Evolutionary conservation across 2,113 vertebrate genomes (phyloP).

Genomic region (Otis tarda): DNA sequence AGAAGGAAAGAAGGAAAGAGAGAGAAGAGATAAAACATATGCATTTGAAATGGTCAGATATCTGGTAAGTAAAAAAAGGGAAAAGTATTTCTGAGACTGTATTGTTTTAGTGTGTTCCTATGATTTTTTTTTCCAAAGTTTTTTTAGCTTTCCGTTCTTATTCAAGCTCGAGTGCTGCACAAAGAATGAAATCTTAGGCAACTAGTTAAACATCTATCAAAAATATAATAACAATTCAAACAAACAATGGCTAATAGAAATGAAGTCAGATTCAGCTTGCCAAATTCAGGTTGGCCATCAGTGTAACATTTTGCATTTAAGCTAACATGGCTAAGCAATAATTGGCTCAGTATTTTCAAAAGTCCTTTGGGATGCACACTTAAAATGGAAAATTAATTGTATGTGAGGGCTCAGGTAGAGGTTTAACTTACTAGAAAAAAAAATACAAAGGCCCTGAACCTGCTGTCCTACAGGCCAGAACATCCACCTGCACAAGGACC

Average conservation of each 20-base stretch:
- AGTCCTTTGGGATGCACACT: neutral
- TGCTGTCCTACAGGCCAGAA: neutral
- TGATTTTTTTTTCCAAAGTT: neutral
- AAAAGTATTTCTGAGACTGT: neutral
- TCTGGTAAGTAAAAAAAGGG: neutral
- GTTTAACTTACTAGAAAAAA: neutral
- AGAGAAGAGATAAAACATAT: neutral
- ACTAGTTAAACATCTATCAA: neutral
- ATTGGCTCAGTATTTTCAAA: neutral
- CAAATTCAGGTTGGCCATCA: neutral
- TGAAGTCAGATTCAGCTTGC: neutral
- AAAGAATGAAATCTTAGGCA: neutral
- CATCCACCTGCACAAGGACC: neutral
- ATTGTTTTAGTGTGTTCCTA: neutral
- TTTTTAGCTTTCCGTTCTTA: neutral
- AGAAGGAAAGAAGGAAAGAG: too few relatives aligned
- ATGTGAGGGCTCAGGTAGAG: neutral
- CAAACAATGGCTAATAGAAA: conserved; percentile 7
- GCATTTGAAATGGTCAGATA: neutral
- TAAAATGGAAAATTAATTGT: neutral
- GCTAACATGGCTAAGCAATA: neutral
- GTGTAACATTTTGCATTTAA: neutral
- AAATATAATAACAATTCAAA: neutral
- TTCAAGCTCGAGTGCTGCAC: neutral
- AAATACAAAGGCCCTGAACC: neutral